Conservation (phyloP, 2,113 vertebrate genomes). For the Hydropotes inermis region DNA sequence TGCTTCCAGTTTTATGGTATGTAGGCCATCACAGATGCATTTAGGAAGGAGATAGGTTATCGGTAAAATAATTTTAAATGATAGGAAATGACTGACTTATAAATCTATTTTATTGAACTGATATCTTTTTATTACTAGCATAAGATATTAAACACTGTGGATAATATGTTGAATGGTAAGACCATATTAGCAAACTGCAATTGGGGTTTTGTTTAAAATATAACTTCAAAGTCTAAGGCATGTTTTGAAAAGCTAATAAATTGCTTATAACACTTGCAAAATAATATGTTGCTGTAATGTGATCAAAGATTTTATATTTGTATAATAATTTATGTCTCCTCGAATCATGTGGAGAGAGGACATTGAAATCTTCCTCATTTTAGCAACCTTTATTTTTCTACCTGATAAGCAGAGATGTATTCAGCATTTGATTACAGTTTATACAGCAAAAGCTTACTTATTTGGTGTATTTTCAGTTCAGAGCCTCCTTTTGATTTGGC, state of each 20-base stretch:
- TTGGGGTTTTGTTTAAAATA: not conserved
- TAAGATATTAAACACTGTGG: not conserved
- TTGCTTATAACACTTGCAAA: not conserved
- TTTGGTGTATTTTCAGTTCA: not conserved
- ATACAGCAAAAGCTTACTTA: constrained; percentile 13
- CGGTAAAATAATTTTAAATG: not conserved
- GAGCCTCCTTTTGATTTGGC: not conserved
- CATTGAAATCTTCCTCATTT: not conserved
- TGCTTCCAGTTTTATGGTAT: not conserved
- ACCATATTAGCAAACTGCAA: not conserved
- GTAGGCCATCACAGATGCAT: not conserved
- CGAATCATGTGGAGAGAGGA: not conserved
- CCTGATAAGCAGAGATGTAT: not conserved
- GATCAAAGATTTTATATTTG: not conserved
- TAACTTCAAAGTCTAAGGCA: not conserved
- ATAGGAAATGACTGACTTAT: not conserved
- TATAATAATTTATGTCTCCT: constrained; percentile 28
- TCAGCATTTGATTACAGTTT: not conserved
- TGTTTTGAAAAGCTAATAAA: not conserved
- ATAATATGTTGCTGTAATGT: not conserved
- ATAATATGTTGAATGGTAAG: not conserved
- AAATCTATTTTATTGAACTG: not conserved
- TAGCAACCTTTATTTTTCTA: not conserved
- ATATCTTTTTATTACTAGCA: not conserved
- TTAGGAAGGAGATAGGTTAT: not conserved